phyloP scores from a whole-genome alignment of 2,888 invertebrate genomes.

The Orchesellides sinensis region DNA sequence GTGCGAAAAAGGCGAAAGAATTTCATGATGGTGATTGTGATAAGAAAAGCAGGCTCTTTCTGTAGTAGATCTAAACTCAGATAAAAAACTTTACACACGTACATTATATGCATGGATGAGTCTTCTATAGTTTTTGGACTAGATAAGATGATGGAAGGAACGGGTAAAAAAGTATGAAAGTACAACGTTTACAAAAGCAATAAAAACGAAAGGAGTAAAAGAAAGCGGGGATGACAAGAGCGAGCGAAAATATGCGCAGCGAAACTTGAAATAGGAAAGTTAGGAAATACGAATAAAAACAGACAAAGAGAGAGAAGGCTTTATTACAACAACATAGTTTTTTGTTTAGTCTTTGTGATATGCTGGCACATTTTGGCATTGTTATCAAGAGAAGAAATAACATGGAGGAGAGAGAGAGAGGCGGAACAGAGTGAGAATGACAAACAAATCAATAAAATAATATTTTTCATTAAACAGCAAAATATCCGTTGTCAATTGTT shows the following conservation, averaged over 20 bases:
- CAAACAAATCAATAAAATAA: constrained; percentile 71
- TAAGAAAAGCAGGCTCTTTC: constrained; percentile 41
- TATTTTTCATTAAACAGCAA: constrained; percentile 70
- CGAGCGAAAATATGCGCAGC: constrained; percentile 21
- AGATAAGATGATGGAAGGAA: no score
- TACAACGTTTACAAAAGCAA: constrained; percentile 55
- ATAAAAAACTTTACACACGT: constrained; percentile 9
- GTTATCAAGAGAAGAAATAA: constrained; percentile 15
- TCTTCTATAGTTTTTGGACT: constrained; percentile 21
- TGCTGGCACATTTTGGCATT: neutral
- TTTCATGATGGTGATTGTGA: constrained; percentile 57
- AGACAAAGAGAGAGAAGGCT: neutral
- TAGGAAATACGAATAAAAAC: neutral
- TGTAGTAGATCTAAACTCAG: neutral
- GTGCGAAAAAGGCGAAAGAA: constrained; percentile 51
- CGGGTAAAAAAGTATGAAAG: constrained; percentile 15
- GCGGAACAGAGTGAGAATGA: constrained; percentile 41
- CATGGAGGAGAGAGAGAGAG: constrained; percentile 4
- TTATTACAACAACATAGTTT: constrained; percentile 6
- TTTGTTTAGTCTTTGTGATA: neutral
- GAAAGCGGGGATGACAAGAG: constrained; percentile 19
- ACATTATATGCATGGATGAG: constrained; percentile 52
- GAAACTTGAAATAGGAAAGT: neutral
- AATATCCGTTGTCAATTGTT: constrained; percentile 67
- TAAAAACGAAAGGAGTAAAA: constrained; percentile 45